Percentiles rank a stretch among this genome's conserved stretches.
Evolutionary conservation across 2,113 vertebrate genomes (phyloP).

Genomic region (Labeo rohita): DNA sequence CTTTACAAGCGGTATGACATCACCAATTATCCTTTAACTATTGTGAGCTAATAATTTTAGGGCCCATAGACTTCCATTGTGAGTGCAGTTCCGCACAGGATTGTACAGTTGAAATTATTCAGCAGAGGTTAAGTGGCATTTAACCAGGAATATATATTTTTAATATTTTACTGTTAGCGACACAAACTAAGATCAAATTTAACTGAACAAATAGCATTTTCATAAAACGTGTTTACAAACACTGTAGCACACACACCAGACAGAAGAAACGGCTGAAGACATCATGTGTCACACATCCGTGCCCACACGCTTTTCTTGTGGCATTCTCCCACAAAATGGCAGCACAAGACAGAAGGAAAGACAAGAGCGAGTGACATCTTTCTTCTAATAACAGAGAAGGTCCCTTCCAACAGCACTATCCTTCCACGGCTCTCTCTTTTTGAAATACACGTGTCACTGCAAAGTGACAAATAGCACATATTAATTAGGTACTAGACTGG

Average conservation of each 20-base stretch:
- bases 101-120: not conserved
- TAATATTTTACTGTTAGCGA: not conserved
- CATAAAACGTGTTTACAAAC: slow-evolving; percentile 1
- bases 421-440: slow-evolving; percentile 77
- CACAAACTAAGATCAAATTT: not conserved
- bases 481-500: slow-evolving; percentile 99
- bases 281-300: slow-evolving; percentile 27
- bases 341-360: slow-evolving; percentile 42
- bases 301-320: slow-evolving; percentile 3
- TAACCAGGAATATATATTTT: not conserved
- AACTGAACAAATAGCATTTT: slow-evolving; percentile 10
- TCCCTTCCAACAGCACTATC: slow-evolving; percentile 73
- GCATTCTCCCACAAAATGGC: slow-evolving; percentile 48
- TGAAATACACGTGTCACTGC: slow-evolving; percentile 99
- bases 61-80: not conserved
- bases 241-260: not conserved
- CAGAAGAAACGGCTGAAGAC: slow-evolving; percentile 6
- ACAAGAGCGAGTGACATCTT: slow-evolving; percentile 55
- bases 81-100: not conserved
- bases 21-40: not conserved
- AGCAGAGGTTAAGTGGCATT: not conserved
- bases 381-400: slow-evolving; percentile 71
- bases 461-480: slow-evolving; percentile 99
- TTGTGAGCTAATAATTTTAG: not conserved
- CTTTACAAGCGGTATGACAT: not conserved